phyloP scores from a whole-genome alignment of 1,140 invertebrate genomes.

The Orius insidiosus region DNA sequence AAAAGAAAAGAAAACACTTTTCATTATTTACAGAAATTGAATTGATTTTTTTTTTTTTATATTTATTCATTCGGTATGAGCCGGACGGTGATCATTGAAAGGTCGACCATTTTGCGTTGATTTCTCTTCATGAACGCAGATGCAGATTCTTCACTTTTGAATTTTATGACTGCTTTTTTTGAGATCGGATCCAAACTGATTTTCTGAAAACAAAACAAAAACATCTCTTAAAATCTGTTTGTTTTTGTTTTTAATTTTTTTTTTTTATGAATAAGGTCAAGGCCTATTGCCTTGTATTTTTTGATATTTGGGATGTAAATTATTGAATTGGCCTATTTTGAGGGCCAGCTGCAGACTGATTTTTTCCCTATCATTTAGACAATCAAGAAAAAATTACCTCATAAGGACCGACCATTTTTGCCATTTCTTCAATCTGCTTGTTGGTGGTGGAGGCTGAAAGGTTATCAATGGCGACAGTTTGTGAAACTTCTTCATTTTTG shows the following conservation, averaged over 20 bases:
- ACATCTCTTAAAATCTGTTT: no score
- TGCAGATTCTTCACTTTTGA: constrained; percentile 15
- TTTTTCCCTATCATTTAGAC: no score
- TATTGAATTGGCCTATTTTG: not conserved
- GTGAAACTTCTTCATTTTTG: no score
- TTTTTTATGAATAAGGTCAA: no score
- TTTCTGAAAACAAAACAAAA: constrained; percentile 18
- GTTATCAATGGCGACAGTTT: constrained; percentile 19
- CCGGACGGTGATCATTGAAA: constrained; percentile 21
- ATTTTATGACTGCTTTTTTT: constrained; percentile 16
- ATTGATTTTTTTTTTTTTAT: no score
- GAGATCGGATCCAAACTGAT: constrained; percentile 13
- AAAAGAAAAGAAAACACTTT: no score
- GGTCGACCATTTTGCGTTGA: constrained; percentile 20
- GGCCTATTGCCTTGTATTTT: no score
- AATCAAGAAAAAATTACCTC: constrained; percentile 17
- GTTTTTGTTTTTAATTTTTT: no score
- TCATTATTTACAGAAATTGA: no score
- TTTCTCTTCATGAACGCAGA: constrained; percentile 17
- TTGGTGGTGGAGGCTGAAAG: constrained; percentile 19
- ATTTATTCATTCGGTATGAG: no score
- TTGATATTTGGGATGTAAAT: no score
- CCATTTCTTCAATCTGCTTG: constrained; percentile 16
- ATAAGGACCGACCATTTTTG: constrained; percentile 14
- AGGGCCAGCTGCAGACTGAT: not conserved